A percentile compares a stretch with the other conserved stretches of the same genome.
Evolutionary conservation across 2,888 invertebrate genomes (phyloP).

Genomic region (Oxytorus armatus): DNA sequence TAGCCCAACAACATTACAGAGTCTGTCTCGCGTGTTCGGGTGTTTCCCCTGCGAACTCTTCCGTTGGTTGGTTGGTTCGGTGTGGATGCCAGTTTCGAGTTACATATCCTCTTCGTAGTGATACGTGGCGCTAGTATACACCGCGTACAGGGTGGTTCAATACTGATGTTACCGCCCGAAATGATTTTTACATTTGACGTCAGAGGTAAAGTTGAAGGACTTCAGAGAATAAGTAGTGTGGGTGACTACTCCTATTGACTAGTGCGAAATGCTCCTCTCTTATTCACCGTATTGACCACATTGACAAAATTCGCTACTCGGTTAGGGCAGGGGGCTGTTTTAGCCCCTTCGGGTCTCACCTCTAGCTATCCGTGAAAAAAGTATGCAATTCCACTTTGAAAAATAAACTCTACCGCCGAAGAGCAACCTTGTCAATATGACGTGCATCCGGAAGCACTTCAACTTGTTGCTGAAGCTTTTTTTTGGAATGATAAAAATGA

Average conservation of each 20-base stretch:
- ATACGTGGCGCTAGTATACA: background rate
- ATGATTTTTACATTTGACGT: background rate
- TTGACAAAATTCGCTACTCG: no score
- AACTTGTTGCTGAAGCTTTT: background rate
- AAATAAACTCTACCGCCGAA: background rate
- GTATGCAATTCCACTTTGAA: background rate
- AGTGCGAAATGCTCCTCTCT: background rate
- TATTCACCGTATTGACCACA: background rate
- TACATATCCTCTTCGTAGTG: slow-evolving; percentile 80
- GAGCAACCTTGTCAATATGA: background rate
- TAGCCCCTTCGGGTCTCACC: no score
- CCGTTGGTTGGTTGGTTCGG: slow-evolving; percentile 71
- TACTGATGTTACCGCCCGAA: background rate
- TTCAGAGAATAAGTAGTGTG: background rate
- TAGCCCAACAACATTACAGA: slow-evolving; percentile 20
- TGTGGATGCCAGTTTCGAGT: slow-evolving; percentile 79
- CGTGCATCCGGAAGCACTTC: background rate
- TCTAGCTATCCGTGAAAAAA: background rate
- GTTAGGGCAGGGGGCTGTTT: no score
- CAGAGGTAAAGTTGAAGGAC: background rate
- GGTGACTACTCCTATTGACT: background rate
- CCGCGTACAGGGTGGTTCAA: background rate
- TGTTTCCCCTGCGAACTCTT: slow-evolving; percentile 10
- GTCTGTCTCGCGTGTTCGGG: slow-evolving; percentile 50
- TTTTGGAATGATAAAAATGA: slow-evolving; percentile 6